Conservation (phyloP, 1,140 invertebrate species). For the Penaeus chinensis region DNA sequence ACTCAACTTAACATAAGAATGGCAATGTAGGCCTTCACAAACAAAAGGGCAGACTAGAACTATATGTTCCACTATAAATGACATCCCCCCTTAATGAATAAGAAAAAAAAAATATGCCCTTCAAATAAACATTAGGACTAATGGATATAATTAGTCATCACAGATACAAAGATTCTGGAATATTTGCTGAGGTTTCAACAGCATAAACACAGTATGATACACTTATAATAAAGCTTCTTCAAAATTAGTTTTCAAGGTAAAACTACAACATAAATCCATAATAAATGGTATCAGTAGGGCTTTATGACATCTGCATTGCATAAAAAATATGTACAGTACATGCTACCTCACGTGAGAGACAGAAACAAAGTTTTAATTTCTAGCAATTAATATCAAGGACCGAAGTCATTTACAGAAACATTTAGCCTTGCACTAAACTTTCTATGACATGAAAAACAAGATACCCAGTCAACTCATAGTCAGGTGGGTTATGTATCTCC, state of each 20-base stretch:
- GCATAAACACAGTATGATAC: slow-evolving; percentile 1
- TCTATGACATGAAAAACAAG: too few relatives aligned
- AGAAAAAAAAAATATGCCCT: slow-evolving; percentile 24
- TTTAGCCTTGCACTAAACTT: too few relatives aligned
- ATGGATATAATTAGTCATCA: slow-evolving; percentile 54
- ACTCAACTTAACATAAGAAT: neutral
- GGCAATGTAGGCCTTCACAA: slow-evolving; percentile 19
- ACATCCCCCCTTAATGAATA: slow-evolving; percentile 14
- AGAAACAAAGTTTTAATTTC: slow-evolving; percentile 8
- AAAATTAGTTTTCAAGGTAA: neutral
- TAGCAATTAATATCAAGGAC: too few relatives aligned
- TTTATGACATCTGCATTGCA: slow-evolving; percentile 34
- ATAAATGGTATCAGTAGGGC: slow-evolving; percentile 41
- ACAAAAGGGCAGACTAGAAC: slow-evolving; percentile 45
- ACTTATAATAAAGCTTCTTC: slow-evolving; percentile 22
- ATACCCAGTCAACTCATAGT: too few relatives aligned
- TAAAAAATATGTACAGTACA: slow-evolving; percentile 17
- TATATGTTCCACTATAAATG: slow-evolving; percentile 24
- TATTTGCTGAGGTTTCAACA: slow-evolving; percentile 27
- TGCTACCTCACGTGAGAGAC: neutral
- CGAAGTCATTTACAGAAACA: too few relatives aligned
- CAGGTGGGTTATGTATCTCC: too few relatives aligned
- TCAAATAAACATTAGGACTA: slow-evolving; percentile 32
- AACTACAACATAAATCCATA: slow-evolving; percentile 27
- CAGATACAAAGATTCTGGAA: slow-evolving; percentile 56